Conservation (phyloP, 2,888 invertebrate species). For the Tachina lurida region DNA sequence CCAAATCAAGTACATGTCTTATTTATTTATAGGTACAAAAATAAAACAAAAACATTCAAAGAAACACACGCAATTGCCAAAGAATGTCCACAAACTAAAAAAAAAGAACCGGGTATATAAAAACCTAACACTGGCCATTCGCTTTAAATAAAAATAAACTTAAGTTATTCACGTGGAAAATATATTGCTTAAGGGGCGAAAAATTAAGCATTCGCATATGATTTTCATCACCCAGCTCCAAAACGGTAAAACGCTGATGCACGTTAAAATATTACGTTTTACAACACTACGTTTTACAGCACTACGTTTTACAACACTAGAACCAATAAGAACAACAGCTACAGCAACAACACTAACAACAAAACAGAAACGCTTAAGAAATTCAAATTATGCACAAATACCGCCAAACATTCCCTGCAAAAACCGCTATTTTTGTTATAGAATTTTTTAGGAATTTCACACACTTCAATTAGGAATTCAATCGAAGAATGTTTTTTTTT, state of each 20-base stretch:
- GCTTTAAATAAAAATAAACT: not conserved
- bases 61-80: not conserved
- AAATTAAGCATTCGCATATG: not conserved
- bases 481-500: conserved; percentile 37
- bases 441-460: conserved; percentile 63
- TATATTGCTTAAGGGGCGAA: not conserved
- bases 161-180: not conserved
- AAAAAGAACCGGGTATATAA: not conserved
- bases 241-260: conserved; percentile 58
- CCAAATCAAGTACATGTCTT: not conserved
- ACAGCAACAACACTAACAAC: not conserved
- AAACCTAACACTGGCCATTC: conserved; percentile 2
- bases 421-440: conserved; percentile 50
- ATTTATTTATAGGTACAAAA: not conserved
- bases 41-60: not conserved
- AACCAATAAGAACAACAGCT: not conserved
- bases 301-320: conserved; percentile 4
- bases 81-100: not conserved
- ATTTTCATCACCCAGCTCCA: not conserved
- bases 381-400: conserved; percentile 46
- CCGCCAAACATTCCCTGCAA: conserved; percentile 18
- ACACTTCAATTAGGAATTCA: conserved; percentile 65
- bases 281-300: no score
- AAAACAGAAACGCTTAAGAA: not conserved
- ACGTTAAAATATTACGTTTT: conserved; percentile 55